phyloP scores from a whole-genome alignment of 1,140 invertebrate species.

The Cotesia chilonis region DNA sequence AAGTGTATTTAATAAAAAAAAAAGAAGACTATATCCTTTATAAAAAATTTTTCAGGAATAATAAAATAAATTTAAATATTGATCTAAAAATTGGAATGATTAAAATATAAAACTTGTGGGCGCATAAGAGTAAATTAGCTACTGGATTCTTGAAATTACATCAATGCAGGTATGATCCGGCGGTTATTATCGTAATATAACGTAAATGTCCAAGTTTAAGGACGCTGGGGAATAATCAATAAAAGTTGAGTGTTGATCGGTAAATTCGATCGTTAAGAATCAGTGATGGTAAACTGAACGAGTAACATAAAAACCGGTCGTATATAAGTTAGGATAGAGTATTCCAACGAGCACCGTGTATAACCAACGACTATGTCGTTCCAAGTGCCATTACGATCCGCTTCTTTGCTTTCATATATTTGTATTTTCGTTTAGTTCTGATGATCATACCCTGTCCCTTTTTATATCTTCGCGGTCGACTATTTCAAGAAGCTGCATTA shows the following conservation, averaged over 20 bases:
- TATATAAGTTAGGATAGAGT: background rate
- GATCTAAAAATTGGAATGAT: too few relatives aligned
- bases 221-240: constrained; percentile 32
- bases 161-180: background rate
- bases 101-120: too few relatives aligned
- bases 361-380: constrained; percentile 31
- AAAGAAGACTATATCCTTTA: too few relatives aligned
- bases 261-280: constrained; percentile 34
- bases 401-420: background rate
- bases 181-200: background rate
- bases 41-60: too few relatives aligned
- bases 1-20: too few relatives aligned
- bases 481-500: background rate
- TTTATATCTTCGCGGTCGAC: background rate
- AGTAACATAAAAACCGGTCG: constrained; percentile 27
- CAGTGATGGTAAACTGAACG: background rate
- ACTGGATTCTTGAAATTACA: background rate
- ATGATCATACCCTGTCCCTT: background rate
- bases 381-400: constrained; percentile 6
- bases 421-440: constrained; percentile 2
- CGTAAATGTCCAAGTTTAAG: constrained; percentile 27
- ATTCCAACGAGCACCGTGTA: background rate
- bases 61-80: too few relatives aligned
- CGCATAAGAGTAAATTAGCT: background rate
- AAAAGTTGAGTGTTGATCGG: constrained; percentile 31